Conservation (phyloP, 2,888 invertebrate species). For the Melieria omissa region DNA sequence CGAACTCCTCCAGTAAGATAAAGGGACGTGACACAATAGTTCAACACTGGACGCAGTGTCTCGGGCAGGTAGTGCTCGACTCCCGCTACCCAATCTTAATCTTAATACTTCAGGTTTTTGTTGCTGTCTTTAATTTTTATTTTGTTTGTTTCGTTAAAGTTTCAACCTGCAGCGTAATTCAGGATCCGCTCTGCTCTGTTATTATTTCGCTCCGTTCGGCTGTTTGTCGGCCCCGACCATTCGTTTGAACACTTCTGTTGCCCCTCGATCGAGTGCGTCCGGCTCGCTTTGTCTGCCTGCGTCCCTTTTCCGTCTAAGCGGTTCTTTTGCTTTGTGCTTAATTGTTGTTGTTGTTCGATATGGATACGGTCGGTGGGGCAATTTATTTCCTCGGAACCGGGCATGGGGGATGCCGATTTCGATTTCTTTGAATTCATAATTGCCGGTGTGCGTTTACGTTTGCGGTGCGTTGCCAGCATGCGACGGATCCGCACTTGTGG, state of each 20-base stretch:
- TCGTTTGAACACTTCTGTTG: no score
- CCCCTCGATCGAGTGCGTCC: no score
- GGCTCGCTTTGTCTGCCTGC: no score
- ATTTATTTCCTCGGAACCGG: slow-evolving; percentile 28
- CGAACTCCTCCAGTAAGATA: no score
- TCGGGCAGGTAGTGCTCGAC: no score
- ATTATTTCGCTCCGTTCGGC: slow-evolving; percentile 45
- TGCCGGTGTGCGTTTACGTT: slow-evolving; percentile 49
- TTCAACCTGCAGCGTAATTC: slow-evolving; percentile 54
- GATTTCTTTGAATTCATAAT: slow-evolving; percentile 49
- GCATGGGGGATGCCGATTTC: slow-evolving; percentile 35
- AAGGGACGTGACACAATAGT: no score
- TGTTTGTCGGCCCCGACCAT: background rate
- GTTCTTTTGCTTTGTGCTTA: slow-evolving; percentile 52
- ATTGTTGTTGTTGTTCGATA: slow-evolving; percentile 36
- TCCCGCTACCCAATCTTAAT: slow-evolving; percentile 22
- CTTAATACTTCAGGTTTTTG: slow-evolving; percentile 8
- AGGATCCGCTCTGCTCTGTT: slow-evolving; percentile 57
- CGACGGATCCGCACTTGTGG: slow-evolving; percentile 33
- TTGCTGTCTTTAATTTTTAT: background rate
- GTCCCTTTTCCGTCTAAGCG: background rate
- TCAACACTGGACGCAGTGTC: no score
- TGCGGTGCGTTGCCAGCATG: slow-evolving; percentile 50
- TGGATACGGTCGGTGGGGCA: no score
- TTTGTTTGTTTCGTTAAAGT: slow-evolving; percentile 18